A percentile compares a stretch with the other conserved stretches of the same genome.
phyloP scores from a whole-genome alignment of 2,797 vertebrate species.

The Typhlichthys subterraneus region DNA sequence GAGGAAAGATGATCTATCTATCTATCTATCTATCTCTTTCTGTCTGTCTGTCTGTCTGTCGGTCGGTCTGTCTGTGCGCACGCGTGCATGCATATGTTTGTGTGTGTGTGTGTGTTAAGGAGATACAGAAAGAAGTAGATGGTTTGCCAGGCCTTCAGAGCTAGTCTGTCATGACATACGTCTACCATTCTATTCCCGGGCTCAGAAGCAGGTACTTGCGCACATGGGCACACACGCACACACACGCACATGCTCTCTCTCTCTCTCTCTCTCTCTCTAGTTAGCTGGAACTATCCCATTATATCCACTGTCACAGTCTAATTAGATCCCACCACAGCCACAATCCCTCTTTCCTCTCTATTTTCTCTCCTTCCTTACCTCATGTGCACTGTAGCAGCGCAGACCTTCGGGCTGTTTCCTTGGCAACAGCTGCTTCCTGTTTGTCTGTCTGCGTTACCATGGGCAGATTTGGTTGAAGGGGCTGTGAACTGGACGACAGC shows the following conservation, averaged over 20 bases:
- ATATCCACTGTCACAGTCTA: constrained; percentile 55
- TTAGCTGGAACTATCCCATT: background rate
- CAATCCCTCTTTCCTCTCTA: constrained; percentile 44
- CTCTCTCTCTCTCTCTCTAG: constrained; percentile 2
- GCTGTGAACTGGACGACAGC: constrained; percentile 34
- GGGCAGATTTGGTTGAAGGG: constrained; percentile 42
- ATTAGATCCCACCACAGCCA: constrained; percentile 70
- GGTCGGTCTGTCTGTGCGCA: too few relatives aligned
- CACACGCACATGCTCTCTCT: background rate
- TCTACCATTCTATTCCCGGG: constrained; percentile 77
- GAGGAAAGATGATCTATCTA: background rate
- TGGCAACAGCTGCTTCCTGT: constrained; percentile 83
- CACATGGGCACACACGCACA: constrained; percentile 31
- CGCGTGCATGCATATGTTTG: too few relatives aligned
- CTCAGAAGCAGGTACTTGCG: constrained; percentile 72
- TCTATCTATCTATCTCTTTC: too few relatives aligned
- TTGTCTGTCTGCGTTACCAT: constrained; percentile 71
- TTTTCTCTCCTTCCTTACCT: constrained; percentile 66
- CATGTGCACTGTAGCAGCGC: constrained; percentile 51
- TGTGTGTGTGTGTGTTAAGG: constrained; percentile 29
- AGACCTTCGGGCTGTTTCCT: constrained; percentile 74
- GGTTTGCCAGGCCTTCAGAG: constrained; percentile 70
- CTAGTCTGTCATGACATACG: constrained; percentile 74
- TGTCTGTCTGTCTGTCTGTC: too few relatives aligned
- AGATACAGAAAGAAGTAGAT: constrained; percentile 45